Evolutionary conservation across 2,888 invertebrate genomes (phyloP), one percentile per base, ranked within the genome.

Genomic region (Poecilobothrus nobilitatus): DNA sequence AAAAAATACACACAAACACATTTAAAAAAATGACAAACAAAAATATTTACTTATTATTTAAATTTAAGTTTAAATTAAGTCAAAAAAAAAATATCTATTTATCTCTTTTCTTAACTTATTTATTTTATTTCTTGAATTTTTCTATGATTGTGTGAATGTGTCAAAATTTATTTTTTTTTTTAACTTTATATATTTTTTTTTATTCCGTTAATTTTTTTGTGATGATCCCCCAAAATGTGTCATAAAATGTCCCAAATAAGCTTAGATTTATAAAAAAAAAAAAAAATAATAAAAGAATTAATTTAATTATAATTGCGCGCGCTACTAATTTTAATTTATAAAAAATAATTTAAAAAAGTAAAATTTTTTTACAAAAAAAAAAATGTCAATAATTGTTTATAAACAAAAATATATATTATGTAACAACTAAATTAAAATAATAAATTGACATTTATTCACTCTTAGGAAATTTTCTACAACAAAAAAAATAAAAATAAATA

Each of bases 41-140:
- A 27, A 71, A 72, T 70, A 72, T 71, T 72, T 72, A 72, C 70
- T 72, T 71, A 72, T 70, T 27, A 4, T 71, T 71, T 41, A 20
- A 15, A 20, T 67, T 33, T 18, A 65, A 64, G 67, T 68, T 63
- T 22, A 64, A 71, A 67, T 15, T 62, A 65, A 53, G 53, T 18
- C 18, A 18, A 18, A 53, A 68, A 20, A 21, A 53, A 69, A 63
- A 34, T 53, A 34, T 66, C 53, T 12, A 69, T 67, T 53, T 70
- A 70, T 68, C 61, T 70, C 68, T 69, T 72, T 27, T 70, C 69
- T 64, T 71, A 69, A 73, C 69, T 72, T 72, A 73, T 71, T 73
- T 72, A 72, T 71, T 73, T 71, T 71, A 73, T 71, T 71, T 73
- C 71, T 37, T 37, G 12, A 18, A 37, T 41, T 37, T 33, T 61